phyloP scores from a whole-genome alignment of 2,113 vertebrate species.

The Leptosomus discolor region DNA sequence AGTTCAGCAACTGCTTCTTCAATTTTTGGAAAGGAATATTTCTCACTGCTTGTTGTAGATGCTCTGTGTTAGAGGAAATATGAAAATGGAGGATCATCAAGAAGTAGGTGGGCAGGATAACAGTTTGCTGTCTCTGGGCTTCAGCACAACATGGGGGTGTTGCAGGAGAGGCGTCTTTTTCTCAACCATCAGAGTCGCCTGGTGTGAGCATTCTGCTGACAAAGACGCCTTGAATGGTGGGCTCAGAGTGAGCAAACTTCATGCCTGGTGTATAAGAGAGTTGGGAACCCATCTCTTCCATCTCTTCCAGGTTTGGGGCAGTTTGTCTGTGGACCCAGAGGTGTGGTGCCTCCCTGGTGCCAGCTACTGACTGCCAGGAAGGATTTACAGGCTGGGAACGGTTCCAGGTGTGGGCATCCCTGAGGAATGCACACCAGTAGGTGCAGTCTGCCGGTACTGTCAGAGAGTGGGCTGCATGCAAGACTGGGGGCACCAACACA shows the following conservation, averaged over 20 bases:
- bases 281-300: background rate
- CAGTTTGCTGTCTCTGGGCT: background rate
- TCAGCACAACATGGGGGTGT: background rate
- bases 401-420: background rate
- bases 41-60: background rate
- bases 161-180: fast-evolving
- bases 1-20: background rate
- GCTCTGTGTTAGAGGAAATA: background rate
- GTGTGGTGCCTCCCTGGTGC: background rate
- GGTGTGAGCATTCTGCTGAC: background rate
- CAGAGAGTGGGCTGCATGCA: background rate
- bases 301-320: background rate
- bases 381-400: background rate
- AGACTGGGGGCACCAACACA: too few species aligned
- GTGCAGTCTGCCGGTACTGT: background rate
- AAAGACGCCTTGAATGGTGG: fast-evolving
- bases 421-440: background rate
- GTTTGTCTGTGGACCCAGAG: fast-evolving
- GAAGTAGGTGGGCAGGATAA: background rate
- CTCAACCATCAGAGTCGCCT: background rate
- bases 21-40: background rate
- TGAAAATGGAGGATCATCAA: background rate
- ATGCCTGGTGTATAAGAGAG: background rate
- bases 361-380: background rate
- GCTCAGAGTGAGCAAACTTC: background rate